phyloP scores from a whole-genome alignment of 1,140 invertebrate species.

The Lineus longissimus region DNA sequence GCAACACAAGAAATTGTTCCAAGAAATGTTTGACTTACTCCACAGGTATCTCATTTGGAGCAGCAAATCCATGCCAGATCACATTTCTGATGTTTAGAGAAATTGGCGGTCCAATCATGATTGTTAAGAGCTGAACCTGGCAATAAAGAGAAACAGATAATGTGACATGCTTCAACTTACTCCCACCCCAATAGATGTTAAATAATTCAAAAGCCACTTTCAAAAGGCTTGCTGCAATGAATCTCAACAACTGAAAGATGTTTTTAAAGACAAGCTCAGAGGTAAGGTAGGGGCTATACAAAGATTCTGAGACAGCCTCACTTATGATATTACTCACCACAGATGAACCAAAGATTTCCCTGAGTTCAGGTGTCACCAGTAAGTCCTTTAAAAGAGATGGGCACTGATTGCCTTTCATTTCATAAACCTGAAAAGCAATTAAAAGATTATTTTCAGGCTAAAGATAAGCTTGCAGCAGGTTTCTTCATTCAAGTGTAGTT shows the following conservation, averaged over 20 bases:
- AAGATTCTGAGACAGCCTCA: too few relatives aligned
- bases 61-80: conserved; percentile 52
- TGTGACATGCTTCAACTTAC: too few relatives aligned
- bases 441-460: background rate
- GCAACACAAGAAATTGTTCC: too few relatives aligned
- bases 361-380: conserved; percentile 25
- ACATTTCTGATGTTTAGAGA: conserved; percentile 53
- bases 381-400: conserved; percentile 39
- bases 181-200: too few relatives aligned
- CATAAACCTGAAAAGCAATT: conserved; percentile 17
- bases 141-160: too few relatives aligned
- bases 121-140: conserved; percentile 30
- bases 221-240: too few relatives aligned
- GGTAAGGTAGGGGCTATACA: too few relatives aligned
- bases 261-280: too few relatives aligned
- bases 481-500: too few relatives aligned
- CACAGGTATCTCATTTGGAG: conserved; percentile 35
- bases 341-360: conserved; percentile 23
- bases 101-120: conserved; percentile 47
- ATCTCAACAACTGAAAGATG: too few relatives aligned
- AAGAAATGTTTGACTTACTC: conserved; percentile 29
- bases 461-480: too few relatives aligned
- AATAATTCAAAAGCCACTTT: too few relatives aligned
- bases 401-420: conserved; percentile 25
- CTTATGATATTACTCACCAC: conserved; percentile 19